Percentiles rank a stretch among this genome's conserved stretches.
Evolutionary conservation across 2,888 invertebrate genomes (phyloP).

Genomic region (Cataglyphis albicans): DNA sequence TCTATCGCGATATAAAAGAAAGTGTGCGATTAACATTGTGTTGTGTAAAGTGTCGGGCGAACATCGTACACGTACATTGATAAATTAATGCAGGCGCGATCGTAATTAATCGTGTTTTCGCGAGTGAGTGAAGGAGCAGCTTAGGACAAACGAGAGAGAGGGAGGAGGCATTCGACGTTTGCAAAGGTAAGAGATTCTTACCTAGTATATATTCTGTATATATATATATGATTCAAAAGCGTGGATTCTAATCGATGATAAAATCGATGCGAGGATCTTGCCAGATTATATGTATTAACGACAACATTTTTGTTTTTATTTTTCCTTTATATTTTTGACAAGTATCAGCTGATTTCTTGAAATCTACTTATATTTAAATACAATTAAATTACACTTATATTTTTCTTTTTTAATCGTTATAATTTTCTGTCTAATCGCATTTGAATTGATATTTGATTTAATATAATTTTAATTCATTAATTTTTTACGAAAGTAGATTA

Average conservation of each 20-base stretch:
- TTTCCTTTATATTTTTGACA: neutral
- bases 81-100: neutral
- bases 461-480: neutral
- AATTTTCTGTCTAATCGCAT: neutral
- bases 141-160: neutral
- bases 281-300: neutral
- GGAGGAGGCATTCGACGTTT: neutral
- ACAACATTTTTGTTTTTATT: neutral
- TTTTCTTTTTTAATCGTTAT: neutral
- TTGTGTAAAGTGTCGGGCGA: neutral
- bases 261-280: neutral
- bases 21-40: neutral
- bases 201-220: neutral
- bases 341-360: neutral
- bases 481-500: neutral
- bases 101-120: slow-evolving; percentile 1
- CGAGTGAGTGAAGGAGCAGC: neutral
- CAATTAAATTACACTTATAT: neutral
- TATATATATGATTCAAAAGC: neutral
- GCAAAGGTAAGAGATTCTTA: neutral
- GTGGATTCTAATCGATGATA: neutral
- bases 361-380: neutral
- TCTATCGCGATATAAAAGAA: neutral
- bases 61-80: too few relatives aligned
- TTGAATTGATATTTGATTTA: neutral